Conservation (phyloP, 2,888 invertebrate species). For the Melinopterus prodromus region DNA sequence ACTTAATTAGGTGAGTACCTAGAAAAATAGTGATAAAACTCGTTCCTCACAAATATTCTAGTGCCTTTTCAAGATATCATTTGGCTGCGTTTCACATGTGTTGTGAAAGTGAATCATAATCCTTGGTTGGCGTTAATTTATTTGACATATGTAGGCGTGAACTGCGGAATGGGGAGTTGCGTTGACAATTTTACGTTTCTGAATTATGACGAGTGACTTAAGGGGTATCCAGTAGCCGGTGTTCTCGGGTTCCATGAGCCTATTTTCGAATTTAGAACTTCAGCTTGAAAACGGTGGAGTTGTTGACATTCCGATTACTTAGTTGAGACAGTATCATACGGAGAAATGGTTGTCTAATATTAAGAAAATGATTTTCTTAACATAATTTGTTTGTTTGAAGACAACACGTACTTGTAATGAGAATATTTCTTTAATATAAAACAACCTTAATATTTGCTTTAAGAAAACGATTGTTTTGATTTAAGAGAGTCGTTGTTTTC, state of each 20-base stretch:
- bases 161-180: neutral
- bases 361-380: too few relatives aligned
- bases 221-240: neutral
- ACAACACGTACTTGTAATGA: too few relatives aligned
- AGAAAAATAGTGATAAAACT: too few relatives aligned
- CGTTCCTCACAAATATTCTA: too few relatives aligned
- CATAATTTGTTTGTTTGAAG: too few relatives aligned
- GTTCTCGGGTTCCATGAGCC: neutral
- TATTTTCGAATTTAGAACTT: neutral
- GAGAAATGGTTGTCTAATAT: too few relatives aligned
- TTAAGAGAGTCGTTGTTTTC: too few relatives aligned
- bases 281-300: neutral
- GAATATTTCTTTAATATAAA: too few relatives aligned
- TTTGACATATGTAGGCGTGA: neutral
- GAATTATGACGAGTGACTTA: neutral
- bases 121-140: neutral
- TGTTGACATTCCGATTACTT: neutral
- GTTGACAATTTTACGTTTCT: constrained; percentile 4
- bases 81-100: neutral
- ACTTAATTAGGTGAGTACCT: too few relatives aligned
- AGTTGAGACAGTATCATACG: too few relatives aligned
- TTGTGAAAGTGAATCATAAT: neutral
- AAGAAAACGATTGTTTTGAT: too few relatives aligned
- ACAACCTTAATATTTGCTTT: too few relatives aligned
- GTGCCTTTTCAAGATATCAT: neutral